Evolutionary conservation across 1,140 invertebrate species (phyloP).

Genomic region (Lethocerus indicus): DNA sequence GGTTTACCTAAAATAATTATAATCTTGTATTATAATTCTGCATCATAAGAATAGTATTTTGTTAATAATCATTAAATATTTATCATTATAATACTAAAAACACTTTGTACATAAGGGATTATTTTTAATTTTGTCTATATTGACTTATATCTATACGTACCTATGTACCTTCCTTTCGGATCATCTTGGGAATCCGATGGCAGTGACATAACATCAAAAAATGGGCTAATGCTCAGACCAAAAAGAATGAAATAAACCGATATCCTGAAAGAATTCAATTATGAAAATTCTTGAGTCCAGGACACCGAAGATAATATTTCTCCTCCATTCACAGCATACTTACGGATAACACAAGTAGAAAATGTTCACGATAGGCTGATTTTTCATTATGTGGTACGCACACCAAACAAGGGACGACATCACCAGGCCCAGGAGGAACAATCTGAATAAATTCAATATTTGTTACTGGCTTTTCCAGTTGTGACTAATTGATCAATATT

Average conservation of each 20-base stretch:
- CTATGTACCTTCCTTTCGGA: slow-evolving; percentile 23
- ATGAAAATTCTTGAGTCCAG: slow-evolving; percentile 22
- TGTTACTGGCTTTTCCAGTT: too few relatives aligned
- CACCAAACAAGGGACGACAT: slow-evolving; percentile 40
- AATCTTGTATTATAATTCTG: neutral
- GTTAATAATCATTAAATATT: neutral
- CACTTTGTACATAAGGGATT: too few relatives aligned
- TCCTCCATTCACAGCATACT: too few relatives aligned
- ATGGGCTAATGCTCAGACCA: slow-evolving; percentile 49
- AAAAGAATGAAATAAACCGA: slow-evolving; percentile 75
- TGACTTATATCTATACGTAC: neutral
- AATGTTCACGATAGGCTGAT: slow-evolving; percentile 52
- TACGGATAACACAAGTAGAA: slow-evolving; percentile 80
- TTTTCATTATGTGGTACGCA: slow-evolving; percentile 48
- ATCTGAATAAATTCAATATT: slow-evolving; percentile 25
- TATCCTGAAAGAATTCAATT: slow-evolving; percentile 42
- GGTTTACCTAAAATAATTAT: slow-evolving; percentile 26
- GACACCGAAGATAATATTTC: too few relatives aligned
- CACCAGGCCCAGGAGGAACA: slow-evolving; percentile 32
- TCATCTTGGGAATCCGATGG: slow-evolving; percentile 11
- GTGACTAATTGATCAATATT: too few relatives aligned
- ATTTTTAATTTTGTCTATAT: too few relatives aligned
- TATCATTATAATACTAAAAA: neutral
- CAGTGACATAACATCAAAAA: slow-evolving; percentile 34
- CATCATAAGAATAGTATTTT: neutral